Evolutionary conservation across 1,140 invertebrate species (phyloP).

Genomic region (Maconellicoccus hirsutus): DNA sequence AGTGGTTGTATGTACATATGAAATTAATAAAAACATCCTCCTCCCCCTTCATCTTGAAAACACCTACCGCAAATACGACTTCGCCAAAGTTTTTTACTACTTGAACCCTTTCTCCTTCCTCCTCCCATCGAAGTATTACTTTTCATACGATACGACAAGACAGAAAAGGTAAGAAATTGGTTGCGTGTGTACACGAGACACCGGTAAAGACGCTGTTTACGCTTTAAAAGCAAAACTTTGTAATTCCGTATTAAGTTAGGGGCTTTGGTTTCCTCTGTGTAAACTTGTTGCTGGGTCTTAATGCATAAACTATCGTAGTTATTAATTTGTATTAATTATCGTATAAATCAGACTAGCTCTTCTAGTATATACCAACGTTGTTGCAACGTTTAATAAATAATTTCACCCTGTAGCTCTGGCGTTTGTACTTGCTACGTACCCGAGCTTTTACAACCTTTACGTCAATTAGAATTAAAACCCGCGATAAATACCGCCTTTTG

Average conservation of each 20-base stretch:
- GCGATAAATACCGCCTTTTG: no score
- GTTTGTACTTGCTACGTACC: background rate
- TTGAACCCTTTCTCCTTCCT: no score
- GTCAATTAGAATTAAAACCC: background rate
- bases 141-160: no score
- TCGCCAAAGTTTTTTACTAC: no score
- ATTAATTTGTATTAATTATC: slow-evolving; percentile 10
- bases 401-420: background rate
- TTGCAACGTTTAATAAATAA: background rate
- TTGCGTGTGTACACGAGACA: background rate
- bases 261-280: background rate
- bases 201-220: background rate
- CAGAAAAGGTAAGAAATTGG: no score
- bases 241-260: background rate
- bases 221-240: slow-evolving; percentile 3
- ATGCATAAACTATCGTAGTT: background rate
- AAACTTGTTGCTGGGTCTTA: background rate
- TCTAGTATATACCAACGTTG: background rate
- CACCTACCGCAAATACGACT: no score
- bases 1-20: no score
- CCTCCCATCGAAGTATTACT: no score
- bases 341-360: background rate
- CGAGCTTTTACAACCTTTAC: background rate
- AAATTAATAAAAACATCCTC: no score
- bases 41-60: no score